Evolutionary conservation across 2,797 vertebrate genomes (phyloP).

Genomic region (Thamnophis elegans): DNA sequence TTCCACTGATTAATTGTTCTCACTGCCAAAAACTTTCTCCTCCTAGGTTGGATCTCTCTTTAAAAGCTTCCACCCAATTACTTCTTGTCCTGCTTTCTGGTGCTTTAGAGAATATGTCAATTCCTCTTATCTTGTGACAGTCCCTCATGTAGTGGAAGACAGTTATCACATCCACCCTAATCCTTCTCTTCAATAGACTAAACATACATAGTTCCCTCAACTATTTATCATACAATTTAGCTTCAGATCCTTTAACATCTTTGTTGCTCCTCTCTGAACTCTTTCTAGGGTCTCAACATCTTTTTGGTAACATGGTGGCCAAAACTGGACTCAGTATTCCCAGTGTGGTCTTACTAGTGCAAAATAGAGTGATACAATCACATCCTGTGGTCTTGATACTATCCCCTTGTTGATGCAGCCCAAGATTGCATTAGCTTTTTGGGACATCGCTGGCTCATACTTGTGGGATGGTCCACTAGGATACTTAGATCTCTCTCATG

Average conservation of each 20-base stretch:
- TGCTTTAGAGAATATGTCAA: neutral
- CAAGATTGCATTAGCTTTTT: neutral
- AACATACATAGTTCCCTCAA: neutral
- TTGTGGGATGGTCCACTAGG: neutral
- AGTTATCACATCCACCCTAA: neutral
- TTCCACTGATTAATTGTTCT: neutral
- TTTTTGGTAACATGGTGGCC: neutral
- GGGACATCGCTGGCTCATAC: neutral
- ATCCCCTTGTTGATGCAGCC: neutral
- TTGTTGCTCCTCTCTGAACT: neutral
- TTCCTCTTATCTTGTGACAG: neutral
- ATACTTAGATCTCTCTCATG: neutral
- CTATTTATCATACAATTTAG: neutral
- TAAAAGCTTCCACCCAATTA: neutral
- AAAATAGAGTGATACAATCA: neutral
- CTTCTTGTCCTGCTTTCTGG: neutral
- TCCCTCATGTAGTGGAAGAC: neutral
- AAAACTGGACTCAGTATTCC: neutral
- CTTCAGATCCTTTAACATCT: neutral
- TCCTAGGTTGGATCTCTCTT: neutral
- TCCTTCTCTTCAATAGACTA: neutral
- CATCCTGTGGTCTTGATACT: neutral
- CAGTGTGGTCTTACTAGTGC: neutral
- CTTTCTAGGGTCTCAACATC: neutral
- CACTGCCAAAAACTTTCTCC: neutral